Evolutionary conservation across 2,797 vertebrate genomes (phyloP).

Genomic region (Yasuhikotakia modesta): DNA sequence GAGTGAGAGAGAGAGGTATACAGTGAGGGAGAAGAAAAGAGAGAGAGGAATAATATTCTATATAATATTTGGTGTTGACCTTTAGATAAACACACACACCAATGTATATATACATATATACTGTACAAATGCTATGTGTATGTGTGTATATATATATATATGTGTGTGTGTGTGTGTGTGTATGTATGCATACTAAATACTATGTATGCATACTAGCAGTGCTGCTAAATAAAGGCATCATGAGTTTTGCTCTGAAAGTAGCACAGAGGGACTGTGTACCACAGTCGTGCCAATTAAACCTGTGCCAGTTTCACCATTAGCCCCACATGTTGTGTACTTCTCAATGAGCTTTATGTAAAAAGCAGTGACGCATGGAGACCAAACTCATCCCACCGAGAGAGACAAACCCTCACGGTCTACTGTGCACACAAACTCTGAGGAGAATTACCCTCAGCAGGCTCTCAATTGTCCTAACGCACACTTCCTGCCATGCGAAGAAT

Average conservation of each 20-base stretch:
- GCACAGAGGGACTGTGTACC: constrained; percentile 32
- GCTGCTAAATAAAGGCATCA: constrained; percentile 29
- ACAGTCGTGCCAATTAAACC: constrained; percentile 37
- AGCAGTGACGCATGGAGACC: constrained; percentile 27
- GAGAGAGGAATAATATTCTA: background rate
- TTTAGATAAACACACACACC: too few relatives aligned
- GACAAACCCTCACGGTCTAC: constrained; percentile 20
- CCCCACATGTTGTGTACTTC: constrained; percentile 39
- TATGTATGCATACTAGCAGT: too few relatives aligned
- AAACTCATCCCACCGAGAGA: constrained; percentile 27
- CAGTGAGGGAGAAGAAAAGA: constrained; percentile 9
- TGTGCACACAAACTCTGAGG: too few relatives aligned
- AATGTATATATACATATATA: too few relatives aligned
- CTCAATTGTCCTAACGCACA: too few relatives aligned
- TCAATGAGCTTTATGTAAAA: constrained; percentile 35
- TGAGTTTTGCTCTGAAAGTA: constrained; percentile 16
- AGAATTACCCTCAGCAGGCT: constrained; percentile 16
- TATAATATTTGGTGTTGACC: background rate
- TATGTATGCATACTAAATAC: too few relatives aligned
- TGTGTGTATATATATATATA: too few relatives aligned
- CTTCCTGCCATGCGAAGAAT: too few relatives aligned
- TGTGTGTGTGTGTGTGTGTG: too few relatives aligned
- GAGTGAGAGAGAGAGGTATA: constrained; percentile 22
- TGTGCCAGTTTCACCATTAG: constrained; percentile 44
- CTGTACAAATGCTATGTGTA: too few relatives aligned